Evolutionary conservation across 2,113 vertebrate species (phyloP), one percentile per base, ranked within the genome.

Genomic region (Willisornis vidua): DNA sequence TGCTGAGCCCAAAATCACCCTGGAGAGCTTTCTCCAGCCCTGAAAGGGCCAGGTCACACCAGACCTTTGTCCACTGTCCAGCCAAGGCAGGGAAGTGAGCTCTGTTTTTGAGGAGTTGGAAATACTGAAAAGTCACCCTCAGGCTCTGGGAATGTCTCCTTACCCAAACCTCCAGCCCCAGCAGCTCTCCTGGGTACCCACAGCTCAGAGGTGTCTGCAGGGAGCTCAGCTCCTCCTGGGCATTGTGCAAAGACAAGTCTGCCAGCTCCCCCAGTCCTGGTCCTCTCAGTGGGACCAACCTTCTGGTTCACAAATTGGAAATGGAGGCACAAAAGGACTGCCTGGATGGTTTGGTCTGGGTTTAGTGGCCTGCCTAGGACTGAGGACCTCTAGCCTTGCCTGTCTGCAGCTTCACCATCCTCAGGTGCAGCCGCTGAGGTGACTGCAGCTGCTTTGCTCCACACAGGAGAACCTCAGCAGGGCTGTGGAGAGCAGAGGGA

Each of bases 11-110:
- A 45, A 84, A 62, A 66, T 3, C 46, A 80, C 14, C 45, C 58
- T 48, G 45, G 9, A 83, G 54, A 61, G 8, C 8, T 52, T 83
- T 7, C 49, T 62, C 22, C 48, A 66, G 19, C 3, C 28, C 14
- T 0, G 1, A 31, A 37, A 39, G 19, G 45, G 14, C 8, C 41
- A 48, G 57, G 11, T 65, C 57, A 67, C 17, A 13, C 17, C 0
- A 0, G 29, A 28, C 37, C 31, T 91, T 37, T 58, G 31, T 45
- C n/a, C 4, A 1, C 4, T 2, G 2, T 49, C 28, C 68, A 49
- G 5, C 28, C 2, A 3, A 62, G 41, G 13, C 39, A 52, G 26
- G n/a, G 29, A 85, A 79, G 10, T 2, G 2, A 74, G 25, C 10
- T 49, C 70, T 35, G n/a, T 24, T 55, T 88, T 39, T 46, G 45